Evolutionary conservation across 2,113 vertebrate species (phyloP).

Genomic region (Grammomys surdaster): DNA sequence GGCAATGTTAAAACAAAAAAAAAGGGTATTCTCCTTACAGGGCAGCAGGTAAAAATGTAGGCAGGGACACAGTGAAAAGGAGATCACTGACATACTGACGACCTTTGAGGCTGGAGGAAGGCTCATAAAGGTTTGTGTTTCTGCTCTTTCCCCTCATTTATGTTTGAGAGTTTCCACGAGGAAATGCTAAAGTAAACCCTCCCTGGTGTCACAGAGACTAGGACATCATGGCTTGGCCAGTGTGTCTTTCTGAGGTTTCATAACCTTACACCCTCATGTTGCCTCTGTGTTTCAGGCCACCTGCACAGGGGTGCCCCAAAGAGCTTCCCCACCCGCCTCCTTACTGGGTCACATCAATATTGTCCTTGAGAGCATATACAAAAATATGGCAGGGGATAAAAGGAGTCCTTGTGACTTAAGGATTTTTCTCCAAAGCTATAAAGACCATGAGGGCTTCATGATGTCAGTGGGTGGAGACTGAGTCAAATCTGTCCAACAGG

Average conservation of each 20-base stretch:
- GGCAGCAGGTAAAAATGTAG: neutral
- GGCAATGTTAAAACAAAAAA: neutral
- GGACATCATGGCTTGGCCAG: neutral
- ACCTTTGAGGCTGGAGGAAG: neutral
- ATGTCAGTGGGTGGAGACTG: neutral
- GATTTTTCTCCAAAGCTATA: neutral
- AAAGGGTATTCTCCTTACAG: neutral
- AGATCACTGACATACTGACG: neutral
- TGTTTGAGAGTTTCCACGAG: neutral
- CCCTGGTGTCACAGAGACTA: neutral
- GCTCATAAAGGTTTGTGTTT: neutral
- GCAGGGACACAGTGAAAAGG: too few species aligned
- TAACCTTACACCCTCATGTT: neutral
- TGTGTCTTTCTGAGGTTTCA: neutral
- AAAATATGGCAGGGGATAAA: neutral
- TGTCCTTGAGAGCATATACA: neutral
- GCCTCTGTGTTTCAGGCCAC: neutral
- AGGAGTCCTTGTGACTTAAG: neutral
- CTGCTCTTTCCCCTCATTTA: neutral
- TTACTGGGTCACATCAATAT: neutral
- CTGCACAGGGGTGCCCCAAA: neutral
- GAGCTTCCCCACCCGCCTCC: neutral
- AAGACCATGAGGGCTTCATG: neutral
- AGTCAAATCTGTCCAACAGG: neutral
- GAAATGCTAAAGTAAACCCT: neutral